phyloP scores from a whole-genome alignment of 1,140 invertebrate genomes.

The Diplogasteroides magnus region DNA sequence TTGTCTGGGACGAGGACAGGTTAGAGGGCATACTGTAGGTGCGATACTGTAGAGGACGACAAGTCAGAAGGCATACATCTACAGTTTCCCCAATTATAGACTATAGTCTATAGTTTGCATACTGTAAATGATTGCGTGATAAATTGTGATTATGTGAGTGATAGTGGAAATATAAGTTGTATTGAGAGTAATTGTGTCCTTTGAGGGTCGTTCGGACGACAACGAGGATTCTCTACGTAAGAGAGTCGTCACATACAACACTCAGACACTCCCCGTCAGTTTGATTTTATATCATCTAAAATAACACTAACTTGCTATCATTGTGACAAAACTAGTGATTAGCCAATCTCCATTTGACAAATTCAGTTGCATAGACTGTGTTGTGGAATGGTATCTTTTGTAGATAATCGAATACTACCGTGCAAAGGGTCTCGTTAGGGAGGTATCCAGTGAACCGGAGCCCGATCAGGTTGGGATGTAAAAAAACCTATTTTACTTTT shows the following conservation, averaged over 20 bases:
- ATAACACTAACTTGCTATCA: too few species aligned
- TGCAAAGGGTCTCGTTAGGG: conserved; percentile 68
- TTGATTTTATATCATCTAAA: too few species aligned
- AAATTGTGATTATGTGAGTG: neutral
- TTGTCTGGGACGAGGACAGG: conserved; percentile 70
- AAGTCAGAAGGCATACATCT: neutral
- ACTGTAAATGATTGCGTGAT: neutral
- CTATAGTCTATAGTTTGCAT: neutral
- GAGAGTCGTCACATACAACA: conserved; percentile 78
- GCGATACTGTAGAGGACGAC: too few species aligned
- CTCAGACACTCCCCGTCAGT: conserved; percentile 87
- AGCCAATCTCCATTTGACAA: too few species aligned
- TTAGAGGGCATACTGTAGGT: too few species aligned
- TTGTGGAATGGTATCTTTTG: too few species aligned
- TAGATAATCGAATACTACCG: conserved; percentile 82
- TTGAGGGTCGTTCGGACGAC: conserved; percentile 88
- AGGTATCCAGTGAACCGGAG: conserved; percentile 69
- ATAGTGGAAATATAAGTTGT: too few species aligned
- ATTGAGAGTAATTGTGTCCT: neutral
- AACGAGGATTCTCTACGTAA: conserved; percentile 84
- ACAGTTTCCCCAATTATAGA: neutral
- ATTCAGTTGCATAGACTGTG: too few species aligned
- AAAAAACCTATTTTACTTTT: neutral
- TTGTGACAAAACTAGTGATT: too few species aligned
- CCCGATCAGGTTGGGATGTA: conserved; percentile 65